Evolutionary conservation across 92 coral and sea anemone species (phyloP), one percentile per base, ranked within the genome.

Genomic region (Phenganax marumi): DNA sequence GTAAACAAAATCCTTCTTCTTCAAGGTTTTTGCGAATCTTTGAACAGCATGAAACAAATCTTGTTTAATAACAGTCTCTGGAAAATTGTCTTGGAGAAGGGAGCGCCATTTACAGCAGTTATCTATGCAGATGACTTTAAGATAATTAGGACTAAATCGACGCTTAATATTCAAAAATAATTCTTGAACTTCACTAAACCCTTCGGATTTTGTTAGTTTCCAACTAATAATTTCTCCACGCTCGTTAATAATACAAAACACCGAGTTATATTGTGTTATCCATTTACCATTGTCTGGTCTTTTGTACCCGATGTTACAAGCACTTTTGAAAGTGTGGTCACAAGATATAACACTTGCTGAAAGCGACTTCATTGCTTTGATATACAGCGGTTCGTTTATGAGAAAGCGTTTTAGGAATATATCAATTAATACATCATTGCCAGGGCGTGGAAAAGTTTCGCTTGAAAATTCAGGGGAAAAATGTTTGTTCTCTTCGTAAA

Each of bases 1-100:
- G 10, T 81, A 53, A 18, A 81, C 21, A 18, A 80, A 57, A 81
- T 81, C 25, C 13, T 72, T 70, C 76, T 79, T 43, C 17, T 66
- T 66, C 70, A 79, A 39, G 3, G 84, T 79, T 49, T 50, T 79
- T 19, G 48, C 73, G 75, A 79, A 79, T 14, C 84, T 51, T 18
- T 79, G 66, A 49, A 79, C 70, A 22, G 84, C 84, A 74, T 79
- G 84, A 19, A 79, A 79, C 49, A 79, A 26, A 26, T 79, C 84
- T 16, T 26, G 84, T 61, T 79, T 79, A 18, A 76, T 39, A 16
- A 14, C 7, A 48, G 52, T 3, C 10, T 68, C 26, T 21, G 58
- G 62, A 25, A 81, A 81, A 68, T 68, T 48, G 17, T 70, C 24
- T 65, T 68, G 49, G 11, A 81, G 23, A 18, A 65, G 46, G 3